Conservation (phyloP, 2,113 vertebrate species). For the Notarius quadriscutis region DNA sequence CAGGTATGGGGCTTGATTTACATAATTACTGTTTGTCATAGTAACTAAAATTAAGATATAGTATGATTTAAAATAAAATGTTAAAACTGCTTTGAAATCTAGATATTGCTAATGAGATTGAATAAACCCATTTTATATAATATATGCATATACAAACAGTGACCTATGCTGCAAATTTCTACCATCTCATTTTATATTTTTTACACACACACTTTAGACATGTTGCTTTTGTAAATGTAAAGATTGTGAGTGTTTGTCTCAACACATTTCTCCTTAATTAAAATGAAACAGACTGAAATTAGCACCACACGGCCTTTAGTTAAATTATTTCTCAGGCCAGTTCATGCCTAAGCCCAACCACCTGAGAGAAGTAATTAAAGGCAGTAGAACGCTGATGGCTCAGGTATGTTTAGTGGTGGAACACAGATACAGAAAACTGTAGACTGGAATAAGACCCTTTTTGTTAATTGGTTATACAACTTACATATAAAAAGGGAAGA, state of each 20-base stretch:
- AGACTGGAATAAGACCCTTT: neutral
- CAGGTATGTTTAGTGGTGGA: neutral
- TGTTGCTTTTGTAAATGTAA: neutral
- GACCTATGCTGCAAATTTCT: neutral
- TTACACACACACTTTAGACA: neutral
- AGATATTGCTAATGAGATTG: neutral
- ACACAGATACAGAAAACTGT: neutral
- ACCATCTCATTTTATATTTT: neutral
- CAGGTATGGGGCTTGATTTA: neutral
- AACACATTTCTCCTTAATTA: neutral
- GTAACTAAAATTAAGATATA: neutral
- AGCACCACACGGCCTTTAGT: neutral
- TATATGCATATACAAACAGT: neutral
- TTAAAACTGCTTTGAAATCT: neutral
- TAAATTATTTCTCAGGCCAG: neutral
- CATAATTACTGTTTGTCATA: neutral
- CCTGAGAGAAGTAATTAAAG: neutral
- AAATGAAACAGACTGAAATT: neutral
- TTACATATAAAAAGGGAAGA: neutral
- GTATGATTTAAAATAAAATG: neutral
- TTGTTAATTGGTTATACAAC: neutral
- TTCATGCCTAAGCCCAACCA: neutral
- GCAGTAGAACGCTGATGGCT: neutral
- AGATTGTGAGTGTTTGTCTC: neutral
- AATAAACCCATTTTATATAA: neutral